Evolutionary conservation across 2,797 vertebrate species (phyloP).

Genomic region (Rhodeus uyekii): DNA sequence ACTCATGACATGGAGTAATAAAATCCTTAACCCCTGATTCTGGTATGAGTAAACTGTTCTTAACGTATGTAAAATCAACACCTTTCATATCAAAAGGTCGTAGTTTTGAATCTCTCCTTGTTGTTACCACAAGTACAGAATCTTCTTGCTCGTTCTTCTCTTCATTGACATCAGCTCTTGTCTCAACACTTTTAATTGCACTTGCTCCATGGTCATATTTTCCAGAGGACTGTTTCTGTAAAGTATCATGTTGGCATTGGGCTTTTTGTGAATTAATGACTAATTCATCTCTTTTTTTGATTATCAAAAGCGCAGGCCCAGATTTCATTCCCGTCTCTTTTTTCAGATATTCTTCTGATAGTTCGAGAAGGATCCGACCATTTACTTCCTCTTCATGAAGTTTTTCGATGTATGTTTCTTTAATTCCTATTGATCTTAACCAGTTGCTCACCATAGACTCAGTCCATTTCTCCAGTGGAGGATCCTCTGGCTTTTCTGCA

Average conservation of each 20-base stretch:
- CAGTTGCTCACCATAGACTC: constrained; percentile 78
- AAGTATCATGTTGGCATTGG: neutral
- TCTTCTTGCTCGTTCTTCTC: constrained; percentile 9
- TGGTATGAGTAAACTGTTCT: constrained; percentile 77
- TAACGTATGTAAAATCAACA: constrained; percentile 75
- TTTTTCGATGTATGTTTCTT: constrained; percentile 73
- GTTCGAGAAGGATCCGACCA: constrained; percentile 66
- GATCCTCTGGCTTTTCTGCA: constrained; percentile 47
- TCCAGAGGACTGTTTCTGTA: neutral
- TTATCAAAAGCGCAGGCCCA: constrained; percentile 77
- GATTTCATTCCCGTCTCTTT: constrained; percentile 74
- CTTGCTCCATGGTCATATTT: constrained; percentile 15
- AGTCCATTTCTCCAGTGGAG: constrained; percentile 72
- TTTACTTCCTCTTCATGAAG: constrained; percentile 77
- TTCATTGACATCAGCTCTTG: constrained; percentile 5
- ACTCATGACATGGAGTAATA: constrained; percentile 83
- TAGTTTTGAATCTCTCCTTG: constrained; percentile 70
- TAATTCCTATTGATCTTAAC: constrained; percentile 76
- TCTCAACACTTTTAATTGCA: neutral
- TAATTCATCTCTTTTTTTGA: constrained; percentile 74
- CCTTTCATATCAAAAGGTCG: constrained; percentile 75
- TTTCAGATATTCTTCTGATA: constrained; percentile 75
- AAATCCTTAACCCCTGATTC: constrained; percentile 79
- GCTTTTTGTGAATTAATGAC: constrained; percentile 52
- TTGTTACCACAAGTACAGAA: neutral